A percentile compares a stretch with the other conserved stretches of the same genome.
Evolutionary conservation across 2,888 invertebrate species (phyloP).

Genomic region (Aquatica leii): DNA sequence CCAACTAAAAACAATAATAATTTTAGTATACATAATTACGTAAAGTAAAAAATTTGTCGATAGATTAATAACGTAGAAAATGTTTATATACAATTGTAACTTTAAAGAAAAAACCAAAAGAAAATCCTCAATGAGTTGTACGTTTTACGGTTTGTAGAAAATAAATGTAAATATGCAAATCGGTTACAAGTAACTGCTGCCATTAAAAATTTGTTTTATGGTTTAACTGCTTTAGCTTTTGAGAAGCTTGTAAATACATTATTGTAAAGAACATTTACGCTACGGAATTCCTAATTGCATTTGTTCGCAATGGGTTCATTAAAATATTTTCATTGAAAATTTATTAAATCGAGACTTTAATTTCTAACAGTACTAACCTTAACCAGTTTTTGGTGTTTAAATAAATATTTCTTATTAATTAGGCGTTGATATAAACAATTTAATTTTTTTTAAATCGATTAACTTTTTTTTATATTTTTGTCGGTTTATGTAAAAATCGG

Average conservation of each 20-base stretch:
- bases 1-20: too few species aligned
- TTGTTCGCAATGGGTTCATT: slow-evolving; percentile 13
- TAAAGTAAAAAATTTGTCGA: background rate
- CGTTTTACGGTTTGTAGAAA: slow-evolving; percentile 18
- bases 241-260: slow-evolving; percentile 16
- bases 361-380: too few species aligned
- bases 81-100: too few species aligned
- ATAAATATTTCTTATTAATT: too few species aligned
- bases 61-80: slow-evolving; percentile 9
- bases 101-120: slow-evolving; percentile 13
- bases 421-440: too few species aligned
- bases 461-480: too few species aligned
- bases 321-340: slow-evolving; percentile 11
- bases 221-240: slow-evolving; percentile 16
- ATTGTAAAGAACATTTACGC: slow-evolving; percentile 14
- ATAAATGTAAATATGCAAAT: slow-evolving; percentile 29
- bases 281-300: slow-evolving; percentile 17
- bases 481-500: too few species aligned
- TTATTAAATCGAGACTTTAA: background rate
- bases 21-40: slow-evolving; percentile 1
- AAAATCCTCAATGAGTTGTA: slow-evolving; percentile 20
- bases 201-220: slow-evolving; percentile 25
- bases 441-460: too few species aligned
- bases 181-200: slow-evolving; percentile 18
- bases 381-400: too few species aligned